Evolutionary conservation across 2,797 vertebrate species (phyloP).

Genomic region (Discoglossus pictus): DNA sequence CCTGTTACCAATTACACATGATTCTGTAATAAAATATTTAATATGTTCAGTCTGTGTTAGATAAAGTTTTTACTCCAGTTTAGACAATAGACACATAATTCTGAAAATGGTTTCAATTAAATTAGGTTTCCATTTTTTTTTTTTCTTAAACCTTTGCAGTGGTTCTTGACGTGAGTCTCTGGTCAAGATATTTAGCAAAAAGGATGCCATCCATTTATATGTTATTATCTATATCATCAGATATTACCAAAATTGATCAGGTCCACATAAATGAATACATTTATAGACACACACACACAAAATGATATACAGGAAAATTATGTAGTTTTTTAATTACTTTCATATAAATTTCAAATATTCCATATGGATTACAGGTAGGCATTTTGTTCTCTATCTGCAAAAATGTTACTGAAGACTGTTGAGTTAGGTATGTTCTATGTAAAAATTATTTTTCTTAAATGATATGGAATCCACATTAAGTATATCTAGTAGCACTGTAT

Average conservation of each 20-base stretch:
- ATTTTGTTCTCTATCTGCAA: conserved; percentile 54
- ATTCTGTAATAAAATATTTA: conserved; percentile 58
- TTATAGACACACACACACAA: too few species aligned
- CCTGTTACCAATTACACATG: conserved; percentile 51
- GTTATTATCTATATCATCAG: too few species aligned
- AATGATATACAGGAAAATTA: conserved; percentile 36
- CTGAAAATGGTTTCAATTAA: conserved; percentile 67
- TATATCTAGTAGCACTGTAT: conserved; percentile 51
- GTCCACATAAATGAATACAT: conserved; percentile 35
- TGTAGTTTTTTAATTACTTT: too few species aligned
- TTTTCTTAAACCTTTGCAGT: conserved; percentile 64
- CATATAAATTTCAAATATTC: conserved; percentile 59
- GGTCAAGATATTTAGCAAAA: too few species aligned
- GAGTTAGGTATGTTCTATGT: too few species aligned
- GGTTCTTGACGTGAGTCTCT: conserved; percentile 65
- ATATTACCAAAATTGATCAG: conserved; percentile 22
- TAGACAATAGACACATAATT: conserved; percentile 63
- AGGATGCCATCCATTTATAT: too few species aligned
- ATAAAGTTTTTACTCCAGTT: conserved; percentile 52
- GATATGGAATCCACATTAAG: not conserved
- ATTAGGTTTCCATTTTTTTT: conserved; percentile 66
- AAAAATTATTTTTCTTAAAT: too few species aligned
- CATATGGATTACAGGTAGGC: conserved; percentile 47
- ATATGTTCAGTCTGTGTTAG: conserved; percentile 56
- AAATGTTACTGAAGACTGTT: conserved; percentile 58